Conservation (phyloP, 2,113 vertebrate genomes). For the Meleagris gallopavo region DNA sequence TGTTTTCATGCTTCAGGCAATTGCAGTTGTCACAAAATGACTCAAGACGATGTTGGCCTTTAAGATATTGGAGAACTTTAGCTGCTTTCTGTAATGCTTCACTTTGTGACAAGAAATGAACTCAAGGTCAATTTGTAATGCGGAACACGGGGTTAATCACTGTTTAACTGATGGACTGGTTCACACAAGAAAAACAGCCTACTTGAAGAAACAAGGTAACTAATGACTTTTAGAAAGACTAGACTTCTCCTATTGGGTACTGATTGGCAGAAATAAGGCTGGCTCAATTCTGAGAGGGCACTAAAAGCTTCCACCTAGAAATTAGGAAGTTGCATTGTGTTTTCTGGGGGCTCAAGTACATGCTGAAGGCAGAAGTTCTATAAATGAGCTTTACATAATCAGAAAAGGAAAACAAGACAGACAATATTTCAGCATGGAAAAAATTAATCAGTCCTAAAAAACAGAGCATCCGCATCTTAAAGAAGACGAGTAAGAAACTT, state of each 20-base stretch:
- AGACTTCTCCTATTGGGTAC: not conserved
- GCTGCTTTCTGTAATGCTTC: not conserved
- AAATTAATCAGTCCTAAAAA: not conserved
- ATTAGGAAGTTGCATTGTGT: not conserved
- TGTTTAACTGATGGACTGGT: not conserved
- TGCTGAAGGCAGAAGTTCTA: not conserved
- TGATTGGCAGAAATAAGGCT: not conserved
- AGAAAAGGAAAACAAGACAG: not conserved
- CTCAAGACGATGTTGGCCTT: not conserved
- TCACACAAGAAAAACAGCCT: not conserved
- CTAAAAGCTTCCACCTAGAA: not conserved
- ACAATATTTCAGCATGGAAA: rapidly evolving
- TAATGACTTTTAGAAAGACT: not conserved
- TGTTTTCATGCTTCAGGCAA: not conserved
- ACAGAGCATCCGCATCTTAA: not conserved
- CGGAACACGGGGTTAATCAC: not conserved
- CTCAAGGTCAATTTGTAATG: not conserved
- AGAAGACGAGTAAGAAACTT: not conserved
- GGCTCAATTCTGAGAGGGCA: not conserved
- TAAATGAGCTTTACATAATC: not conserved
- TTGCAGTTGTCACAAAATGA: not conserved
- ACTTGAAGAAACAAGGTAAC: not conserved
- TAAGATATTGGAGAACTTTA: not conserved
- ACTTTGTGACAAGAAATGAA: not conserved
- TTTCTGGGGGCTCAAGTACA: not conserved